A percentile compares a stretch with the other conserved stretches of the same genome.
Evolutionary conservation across 1,140 invertebrate genomes (phyloP).

Genomic region (Limonius californicus): DNA sequence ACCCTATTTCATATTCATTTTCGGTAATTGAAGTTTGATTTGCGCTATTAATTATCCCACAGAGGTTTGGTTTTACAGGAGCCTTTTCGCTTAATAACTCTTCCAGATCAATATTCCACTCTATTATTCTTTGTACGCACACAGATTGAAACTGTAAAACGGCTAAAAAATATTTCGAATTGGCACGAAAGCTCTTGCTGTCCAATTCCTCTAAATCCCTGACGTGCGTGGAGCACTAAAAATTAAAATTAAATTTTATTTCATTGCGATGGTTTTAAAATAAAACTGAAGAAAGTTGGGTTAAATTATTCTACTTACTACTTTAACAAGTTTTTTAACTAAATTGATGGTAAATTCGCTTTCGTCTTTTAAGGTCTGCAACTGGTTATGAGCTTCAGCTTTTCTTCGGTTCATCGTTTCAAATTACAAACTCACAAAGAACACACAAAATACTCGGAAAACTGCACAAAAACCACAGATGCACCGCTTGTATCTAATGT

Average conservation of each 20-base stretch:
- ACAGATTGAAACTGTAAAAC: neutral
- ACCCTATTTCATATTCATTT: no score
- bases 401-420: neutral
- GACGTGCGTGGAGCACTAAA: neutral
- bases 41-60: no score
- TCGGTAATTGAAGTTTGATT: no score
- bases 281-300: no score
- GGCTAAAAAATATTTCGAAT: neutral
- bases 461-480: no score
- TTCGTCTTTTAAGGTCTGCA: neutral
- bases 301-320: neutral
- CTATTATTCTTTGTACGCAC: no score
- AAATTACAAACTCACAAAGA: no score
- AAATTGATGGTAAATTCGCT: neutral
- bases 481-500: no score
- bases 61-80: no score
- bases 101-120: no score
- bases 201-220: neutral
- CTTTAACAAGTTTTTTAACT: neutral
- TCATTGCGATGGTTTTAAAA: neutral
- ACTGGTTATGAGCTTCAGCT: neutral
- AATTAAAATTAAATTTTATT: neutral
- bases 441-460: no score
- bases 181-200: neutral
- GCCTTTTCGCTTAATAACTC: no score